These are phyloP conservation scores for Megaceryle maxima DNA, from an alignment of 2,113 vertebrate species.

Conservation along the genomic window DNA sequence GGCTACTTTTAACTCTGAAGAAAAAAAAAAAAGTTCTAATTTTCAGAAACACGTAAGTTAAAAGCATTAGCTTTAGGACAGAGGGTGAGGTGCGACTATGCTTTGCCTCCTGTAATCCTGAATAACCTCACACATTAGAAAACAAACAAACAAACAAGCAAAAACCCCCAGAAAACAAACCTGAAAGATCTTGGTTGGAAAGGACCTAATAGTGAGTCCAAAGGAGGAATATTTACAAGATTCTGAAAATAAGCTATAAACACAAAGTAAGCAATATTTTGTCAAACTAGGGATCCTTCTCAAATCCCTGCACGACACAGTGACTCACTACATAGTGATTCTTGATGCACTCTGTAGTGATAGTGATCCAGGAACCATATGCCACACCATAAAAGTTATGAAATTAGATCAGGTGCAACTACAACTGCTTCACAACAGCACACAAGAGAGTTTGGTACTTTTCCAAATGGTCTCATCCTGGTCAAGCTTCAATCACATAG, in stretches of 20 bases:
- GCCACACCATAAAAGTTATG: neutral
- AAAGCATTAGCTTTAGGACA: neutral
- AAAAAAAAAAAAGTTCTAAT: neutral
- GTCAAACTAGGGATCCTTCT: neutral
- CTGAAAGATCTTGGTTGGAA: neutral
- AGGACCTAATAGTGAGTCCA: neutral
- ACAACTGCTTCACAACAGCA: neutral
- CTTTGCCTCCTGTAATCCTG: neutral
- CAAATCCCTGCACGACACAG: neutral
- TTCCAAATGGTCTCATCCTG: neutral
- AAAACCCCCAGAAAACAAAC: neutral
- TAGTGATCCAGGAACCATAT: neutral
- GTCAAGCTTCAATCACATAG: neutral
- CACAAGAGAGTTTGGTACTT: neutral
- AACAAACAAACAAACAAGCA: too few relatives aligned
- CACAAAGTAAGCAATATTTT: neutral
- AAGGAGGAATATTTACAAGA: neutral
- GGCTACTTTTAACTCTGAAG: neutral
- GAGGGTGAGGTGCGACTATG: rapidly evolving
- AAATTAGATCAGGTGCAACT: neutral
- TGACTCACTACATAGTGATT: neutral
- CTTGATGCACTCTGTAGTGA: neutral
- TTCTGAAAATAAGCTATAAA: neutral
- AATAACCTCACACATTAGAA: neutral
- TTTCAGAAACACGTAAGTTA: neutral